Conservation (phyloP, 2,113 vertebrate genomes). For the Mobula birostris region DNA sequence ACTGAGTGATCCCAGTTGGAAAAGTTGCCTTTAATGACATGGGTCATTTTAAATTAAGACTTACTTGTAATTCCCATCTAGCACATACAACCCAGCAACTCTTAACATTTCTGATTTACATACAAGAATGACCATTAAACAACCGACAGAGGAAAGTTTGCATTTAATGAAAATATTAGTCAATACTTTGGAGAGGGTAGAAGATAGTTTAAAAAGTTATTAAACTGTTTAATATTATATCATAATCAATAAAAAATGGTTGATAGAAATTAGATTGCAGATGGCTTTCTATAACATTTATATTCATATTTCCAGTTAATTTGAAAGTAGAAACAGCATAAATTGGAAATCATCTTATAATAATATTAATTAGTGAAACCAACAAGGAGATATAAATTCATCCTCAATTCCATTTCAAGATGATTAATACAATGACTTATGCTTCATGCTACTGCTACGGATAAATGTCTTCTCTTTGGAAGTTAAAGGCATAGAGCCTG, state of each 20-base stretch:
- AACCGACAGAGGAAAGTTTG: background rate
- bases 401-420: background rate
- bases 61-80: background rate
- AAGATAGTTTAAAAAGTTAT: background rate
- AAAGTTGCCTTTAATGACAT: background rate
- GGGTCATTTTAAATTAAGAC: background rate
- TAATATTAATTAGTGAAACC: background rate
- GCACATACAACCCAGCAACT: background rate
- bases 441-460: background rate
- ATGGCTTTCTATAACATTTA: background rate
- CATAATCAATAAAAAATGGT: background rate
- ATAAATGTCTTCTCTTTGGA: background rate
- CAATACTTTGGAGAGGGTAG: no score
- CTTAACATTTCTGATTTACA: background rate
- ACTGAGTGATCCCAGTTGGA: background rate
- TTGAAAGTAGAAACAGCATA: background rate
- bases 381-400: background rate
- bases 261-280: background rate
- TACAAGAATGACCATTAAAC: background rate
- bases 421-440: background rate
- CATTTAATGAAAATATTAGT: background rate
- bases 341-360: conserved; percentile 5
- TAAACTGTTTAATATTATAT: background rate
- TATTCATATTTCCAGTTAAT: background rate
- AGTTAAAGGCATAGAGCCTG: background rate